Base-by-base conservation (phyloP, 2,888 invertebrate species). In the Barypeithes pellucidus region DNA sequence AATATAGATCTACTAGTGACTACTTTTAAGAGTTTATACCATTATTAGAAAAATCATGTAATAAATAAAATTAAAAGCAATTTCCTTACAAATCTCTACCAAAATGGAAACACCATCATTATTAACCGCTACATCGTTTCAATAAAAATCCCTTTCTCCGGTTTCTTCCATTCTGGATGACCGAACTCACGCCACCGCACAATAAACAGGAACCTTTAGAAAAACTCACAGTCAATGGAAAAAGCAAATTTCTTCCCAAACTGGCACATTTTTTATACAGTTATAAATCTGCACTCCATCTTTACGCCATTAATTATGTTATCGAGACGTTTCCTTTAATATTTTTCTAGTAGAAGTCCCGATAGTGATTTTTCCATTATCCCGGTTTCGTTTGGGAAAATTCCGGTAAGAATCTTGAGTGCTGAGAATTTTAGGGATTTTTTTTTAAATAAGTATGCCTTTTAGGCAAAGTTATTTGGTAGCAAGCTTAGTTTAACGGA, bases 311-410 rank as follows among this genome's bases (percentile, higher is more conserved):
- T 61, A 61, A 61, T 61, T 45, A 20, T 29, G 61, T 41, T 61
- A 61, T 61, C 61, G 22, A 14, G 61, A 61, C 61, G 61, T 61
- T 43, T 43, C 61, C 41, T 61, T 41, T 33, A 36, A 61, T 61
- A 61, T 41, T 61, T 61, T 43, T 45, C 61, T 61, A 61, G 41
- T 4, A 41, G 43, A 16, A 24, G 14, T 36, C 61, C 22, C 18
- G 61, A 41, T 61, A 24, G 43, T 41, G 61, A 61, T 45, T 45
- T 36, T 60, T 61, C 43, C 61, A 41, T 61, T 61, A 41, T 12
- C 22, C 22, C 60, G 39, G 2, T 39, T 60, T 39, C 43, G 54
- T 33, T 36, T 33, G 12, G 12, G 39, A 3, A 61, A 61, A 61
- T 41, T 45, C 18, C 14, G 61, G n/a, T n/a, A n/a, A n/a, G n/a